Percentiles rank a stretch among this genome's conserved stretches.
These are phyloP conservation scores for Oreochromis aureus DNA, from an alignment of 2,113 vertebrate genomes.

Conservation along the genomic window DNA sequence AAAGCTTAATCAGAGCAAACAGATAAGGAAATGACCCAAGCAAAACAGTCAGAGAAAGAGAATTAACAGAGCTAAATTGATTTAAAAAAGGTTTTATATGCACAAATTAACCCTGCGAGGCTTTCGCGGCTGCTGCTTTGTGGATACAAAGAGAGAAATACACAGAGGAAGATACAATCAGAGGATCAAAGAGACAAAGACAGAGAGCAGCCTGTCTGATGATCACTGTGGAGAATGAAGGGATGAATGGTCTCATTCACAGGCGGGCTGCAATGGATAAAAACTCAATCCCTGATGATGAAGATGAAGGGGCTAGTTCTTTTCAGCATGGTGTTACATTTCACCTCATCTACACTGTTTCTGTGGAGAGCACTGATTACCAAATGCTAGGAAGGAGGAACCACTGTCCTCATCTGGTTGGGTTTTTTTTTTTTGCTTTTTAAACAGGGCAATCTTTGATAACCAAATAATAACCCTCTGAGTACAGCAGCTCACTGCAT, in stretches of 20 bases:
- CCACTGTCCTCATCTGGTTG: neutral
- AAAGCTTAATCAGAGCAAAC: neutral
- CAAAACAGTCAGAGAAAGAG: neutral
- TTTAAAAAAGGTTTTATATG: neutral
- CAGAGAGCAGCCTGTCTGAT: neutral
- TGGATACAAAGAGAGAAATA: neutral
- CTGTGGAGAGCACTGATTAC: neutral
- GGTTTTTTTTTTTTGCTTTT: neutral
- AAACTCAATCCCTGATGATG: neutral
- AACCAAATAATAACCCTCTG: neutral
- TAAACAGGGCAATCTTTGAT: neutral
- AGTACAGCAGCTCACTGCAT: neutral
- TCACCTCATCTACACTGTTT: neutral
- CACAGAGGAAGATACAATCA: neutral
- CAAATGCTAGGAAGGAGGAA: neutral
- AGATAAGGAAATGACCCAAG: neutral
- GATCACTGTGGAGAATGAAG: neutral
- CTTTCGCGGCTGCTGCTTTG: neutral
- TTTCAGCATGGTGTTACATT: neutral
- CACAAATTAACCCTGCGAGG: neutral
- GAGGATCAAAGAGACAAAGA: conserved; percentile 12
- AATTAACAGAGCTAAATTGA: neutral
- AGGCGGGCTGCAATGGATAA: neutral
- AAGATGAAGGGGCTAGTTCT: neutral
- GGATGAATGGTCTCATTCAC: conserved; percentile 1